Base-by-base conservation (phyloP, 2,888 invertebrate genomes). In the Tipula lateralis region DNA sequence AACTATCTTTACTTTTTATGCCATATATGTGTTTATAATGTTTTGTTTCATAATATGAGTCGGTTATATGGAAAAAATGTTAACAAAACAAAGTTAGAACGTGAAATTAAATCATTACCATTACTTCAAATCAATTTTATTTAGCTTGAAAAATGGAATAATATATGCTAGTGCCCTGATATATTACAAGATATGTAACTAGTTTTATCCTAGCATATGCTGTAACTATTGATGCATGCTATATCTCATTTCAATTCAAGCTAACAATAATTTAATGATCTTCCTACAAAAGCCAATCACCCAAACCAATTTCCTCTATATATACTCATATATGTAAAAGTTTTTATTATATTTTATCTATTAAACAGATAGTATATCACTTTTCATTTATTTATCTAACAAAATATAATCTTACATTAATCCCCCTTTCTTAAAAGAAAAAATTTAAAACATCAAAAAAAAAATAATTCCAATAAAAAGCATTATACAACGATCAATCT, bases 381-480 rank as follows among this genome's bases (percentile, higher is more conserved):
- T 50, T 50, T 50, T 50, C 44, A 50, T 50, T 50, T 50, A 16
- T 50, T 50, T 50, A 50, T 50, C 44, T 50, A 50, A 50, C 44
- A 50, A 50, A 50, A 50, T 50, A 50, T 50, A 50, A 50, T 50
- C 44, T 50, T 50, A 50, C 44, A 50, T 50, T 50, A 50, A 50
- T 50, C 44, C 44, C 44, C 44, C 44, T 16, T 50, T 50, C 16
- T 16, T 50, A n/a, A 44, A 44, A 44, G 16, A 44, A 34, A 7
- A 34, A 7, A 44, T 44, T 44, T 3, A 44, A 44, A 44, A 44
- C 44, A 44, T 44, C 16, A 44, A 16, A 44, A 44, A 50, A 39
- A 13, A 39, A 39, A 16, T 16, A 16, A 50, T 50, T 50, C 5
- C 44, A 50, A 50, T 50, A 50, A 50, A 50, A 50, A 4, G 16